Base-by-base conservation (phyloP, 2,888 invertebrate genomes). In the Busseola fusca region DNA sequence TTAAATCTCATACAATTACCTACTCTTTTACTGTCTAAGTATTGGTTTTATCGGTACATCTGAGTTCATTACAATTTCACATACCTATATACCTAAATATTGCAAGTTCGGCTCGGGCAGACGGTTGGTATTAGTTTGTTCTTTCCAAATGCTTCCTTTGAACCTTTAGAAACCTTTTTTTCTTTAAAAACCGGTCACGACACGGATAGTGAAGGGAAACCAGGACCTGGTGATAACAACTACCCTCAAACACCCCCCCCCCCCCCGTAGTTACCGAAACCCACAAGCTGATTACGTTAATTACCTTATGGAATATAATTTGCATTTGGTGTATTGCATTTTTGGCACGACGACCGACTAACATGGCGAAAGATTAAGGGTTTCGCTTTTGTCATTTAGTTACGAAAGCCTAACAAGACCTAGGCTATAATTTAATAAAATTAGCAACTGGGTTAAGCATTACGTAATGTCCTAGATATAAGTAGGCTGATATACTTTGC, bases 381-480 rank as follows among this genome's bases (percentile, higher is more conserved):
- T 60, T 62, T 21, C 0, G 7, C 14, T 42, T 27, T 60, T 12
- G 14, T 9, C 27, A 62, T 45, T 42, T 45, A 9, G 27, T 16
- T 45, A 62, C 21, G 48, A 5, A 45, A 27, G 27, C 27, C 27
- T 45, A 27, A 62, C 27, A 62, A 21, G 9, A 9, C 45, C 9
- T 21, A 16, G 14, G 14, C 9, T n/a, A 5, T 45, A 62, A 62
- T 40, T 45, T 30, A 52, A 18, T n/a, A 52, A 52, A n/a, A 37
- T 52, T 40, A 40, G 25, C 21, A 50, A 40, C 34, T 60, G 12
- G 12, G 40, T 27, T 42, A 62, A 21, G 14, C 27, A 27, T 21
- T 42, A 30, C 9, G 21, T 68, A 27, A 54, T 52, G n/a, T 40
- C 18, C 56, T 71, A 59, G 30, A 56, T 60, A 14, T 18, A 69